phyloP scores from a whole-genome alignment of 2,797 vertebrate genomes.

The Moxostoma hubbsi region DNA sequence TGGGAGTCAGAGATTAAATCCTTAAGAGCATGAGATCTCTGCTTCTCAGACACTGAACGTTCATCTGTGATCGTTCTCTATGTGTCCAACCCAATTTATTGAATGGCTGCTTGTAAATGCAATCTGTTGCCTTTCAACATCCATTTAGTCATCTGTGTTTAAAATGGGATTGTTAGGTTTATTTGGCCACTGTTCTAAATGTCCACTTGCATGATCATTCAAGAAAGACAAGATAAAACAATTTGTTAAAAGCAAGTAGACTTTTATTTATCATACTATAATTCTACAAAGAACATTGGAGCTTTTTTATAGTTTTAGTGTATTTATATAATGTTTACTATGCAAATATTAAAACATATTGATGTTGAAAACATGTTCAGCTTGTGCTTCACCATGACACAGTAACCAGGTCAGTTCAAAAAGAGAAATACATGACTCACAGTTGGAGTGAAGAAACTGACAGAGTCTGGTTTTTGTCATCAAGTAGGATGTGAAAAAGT shows the following conservation, averaged over 20 bases:
- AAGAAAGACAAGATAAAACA: not conserved
- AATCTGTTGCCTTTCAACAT: constrained; percentile 18
- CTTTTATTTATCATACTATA: not conserved
- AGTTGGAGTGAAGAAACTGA: not conserved
- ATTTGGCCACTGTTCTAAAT: not conserved
- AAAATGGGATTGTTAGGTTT: constrained; percentile 7
- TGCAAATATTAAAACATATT: not conserved
- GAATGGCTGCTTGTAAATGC: constrained; percentile 12
- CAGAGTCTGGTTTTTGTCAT: too few species aligned
- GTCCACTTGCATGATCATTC: not conserved
- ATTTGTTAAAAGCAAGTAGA: constrained; percentile 3
- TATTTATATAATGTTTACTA: not conserved
- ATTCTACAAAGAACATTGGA: not conserved
- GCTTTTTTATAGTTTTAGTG: too few species aligned
- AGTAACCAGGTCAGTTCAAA: not conserved
- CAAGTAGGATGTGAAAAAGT: too few species aligned
- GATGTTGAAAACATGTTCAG: not conserved
- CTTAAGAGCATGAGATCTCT: constrained; percentile 3
- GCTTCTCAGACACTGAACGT: not conserved
- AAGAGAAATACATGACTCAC: not conserved
- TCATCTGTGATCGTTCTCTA: not conserved
- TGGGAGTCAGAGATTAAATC: not conserved
- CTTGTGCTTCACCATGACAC: too few species aligned
- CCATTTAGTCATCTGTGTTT: constrained; percentile 2
- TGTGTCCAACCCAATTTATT: not conserved